Evolutionary conservation across 2,888 invertebrate species (phyloP), one percentile per base, ranked within the genome.

Genomic region (Siphlonurus alternatus): DNA sequence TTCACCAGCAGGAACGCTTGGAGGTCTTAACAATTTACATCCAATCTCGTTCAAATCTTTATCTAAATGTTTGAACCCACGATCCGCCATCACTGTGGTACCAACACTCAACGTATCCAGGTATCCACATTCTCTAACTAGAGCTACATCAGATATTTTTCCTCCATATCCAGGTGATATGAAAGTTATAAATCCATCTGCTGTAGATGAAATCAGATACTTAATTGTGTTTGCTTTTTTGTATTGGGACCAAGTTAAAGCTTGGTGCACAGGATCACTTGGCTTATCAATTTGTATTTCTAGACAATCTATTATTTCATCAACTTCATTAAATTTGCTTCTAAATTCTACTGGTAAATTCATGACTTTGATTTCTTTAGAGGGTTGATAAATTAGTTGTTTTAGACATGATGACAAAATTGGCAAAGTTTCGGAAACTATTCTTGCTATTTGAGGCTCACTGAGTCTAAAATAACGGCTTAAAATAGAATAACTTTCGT

Each of bases 271-370:
- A 23, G 65, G n/a, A 25, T 67, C 23, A 2, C 25, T n/a, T 7
- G 68, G 66, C 38, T 66, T 66, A 25, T 68, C 65, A 24, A 67
- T 65, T 61, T 63, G 61, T 10, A 66, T 65, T 61, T 68, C 68
- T 7, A 68, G 59, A 23, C 68, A 67, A 54, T 68, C 65, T 1
- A 67, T 62, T 15, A 68, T 53, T 2, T 15, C 61, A 61, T n/a
- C n/a, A n/a, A n/a, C n/a, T n/a, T n/a, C n/a, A n/a, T n/a, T n/a
- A n/a, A n/a, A n/a, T n/a, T n/a, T n/a, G n/a, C n/a, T n/a, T n/a
- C n/a, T n/a, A n/a, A n/a, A n/a, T n/a, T n/a, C n/a, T n/a, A n/a
- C n/a, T n/a, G n/a, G n/a, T n/a, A n/a, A n/a, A n/a, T n/a, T n/a
- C n/a, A n/a, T n/a, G n/a, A n/a, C n/a, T n/a, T n/a, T n/a, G n/a